A percentile compares a stretch with the other conserved stretches of the same genome.
Conservation (phyloP, 2,888 invertebrate genomes). For the Tryphoninae sp. region DNA sequence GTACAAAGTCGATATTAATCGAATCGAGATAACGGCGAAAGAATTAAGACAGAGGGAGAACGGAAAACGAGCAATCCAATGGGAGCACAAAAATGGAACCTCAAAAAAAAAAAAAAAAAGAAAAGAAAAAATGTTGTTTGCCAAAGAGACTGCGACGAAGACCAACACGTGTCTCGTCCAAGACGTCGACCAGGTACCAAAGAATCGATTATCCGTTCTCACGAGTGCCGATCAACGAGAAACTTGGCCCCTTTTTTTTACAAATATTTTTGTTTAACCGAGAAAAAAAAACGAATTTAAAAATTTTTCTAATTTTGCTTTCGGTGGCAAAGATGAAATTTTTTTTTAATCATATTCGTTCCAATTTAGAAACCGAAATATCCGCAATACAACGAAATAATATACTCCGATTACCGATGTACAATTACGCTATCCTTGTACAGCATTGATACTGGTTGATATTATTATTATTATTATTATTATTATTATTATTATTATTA, state of each 20-base stretch:
- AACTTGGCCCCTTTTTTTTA: constrained; percentile 48
- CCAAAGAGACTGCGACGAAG: constrained; percentile 65
- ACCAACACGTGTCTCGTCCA: constrained; percentile 49
- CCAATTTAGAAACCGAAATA: constrained; percentile 26
- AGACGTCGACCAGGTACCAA: constrained; percentile 63
- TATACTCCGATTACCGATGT: constrained; percentile 59
- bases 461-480: constrained; percentile 61
- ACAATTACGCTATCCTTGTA: constrained; percentile 52
- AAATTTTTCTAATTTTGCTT: constrained; percentile 9
- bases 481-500: constrained; percentile 58
- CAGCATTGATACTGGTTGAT: constrained; percentile 47
- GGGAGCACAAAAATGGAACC: constrained; percentile 6
- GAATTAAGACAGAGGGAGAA: constrained; percentile 20
- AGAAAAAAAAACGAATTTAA: constrained; percentile 15
- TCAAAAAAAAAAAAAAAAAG: background rate
- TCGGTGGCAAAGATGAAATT: constrained; percentile 27
- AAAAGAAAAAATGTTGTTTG: constrained; percentile 55
- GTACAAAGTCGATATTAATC: constrained; percentile 7
- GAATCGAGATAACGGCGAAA: constrained; percentile 36
- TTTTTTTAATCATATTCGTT: constrained; percentile 23
- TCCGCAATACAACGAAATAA: constrained; percentile 40
- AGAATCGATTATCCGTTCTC: constrained; percentile 63
- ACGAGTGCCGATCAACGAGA: constrained; percentile 58
- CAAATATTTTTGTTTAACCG: constrained; percentile 39
- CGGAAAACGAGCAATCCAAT: constrained; percentile 41